Conservation (phyloP, 2,797 vertebrate genomes). For the Falco concolor region DNA sequence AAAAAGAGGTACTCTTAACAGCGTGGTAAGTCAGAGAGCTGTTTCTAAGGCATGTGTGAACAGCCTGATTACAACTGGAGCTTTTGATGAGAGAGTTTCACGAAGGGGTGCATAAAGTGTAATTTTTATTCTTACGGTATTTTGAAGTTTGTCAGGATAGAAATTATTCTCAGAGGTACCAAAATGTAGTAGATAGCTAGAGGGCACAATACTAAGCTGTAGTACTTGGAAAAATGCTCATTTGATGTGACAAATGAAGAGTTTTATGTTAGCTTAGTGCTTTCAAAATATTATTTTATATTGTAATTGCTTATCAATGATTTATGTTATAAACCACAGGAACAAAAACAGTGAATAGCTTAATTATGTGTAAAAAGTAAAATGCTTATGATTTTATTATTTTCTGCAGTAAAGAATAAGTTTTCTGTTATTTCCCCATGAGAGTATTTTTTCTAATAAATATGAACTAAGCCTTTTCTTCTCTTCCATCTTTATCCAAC, state of each 20-base stretch:
- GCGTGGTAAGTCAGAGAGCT: not conserved
- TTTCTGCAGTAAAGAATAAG: not conserved
- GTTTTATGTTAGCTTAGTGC: not conserved
- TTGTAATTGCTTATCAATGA: not conserved
- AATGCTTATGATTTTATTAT: not conserved
- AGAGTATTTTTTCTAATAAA: not conserved
- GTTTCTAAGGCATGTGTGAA: not conserved
- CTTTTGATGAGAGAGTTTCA: not conserved
- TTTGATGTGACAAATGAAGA: slow-evolving; percentile 7
- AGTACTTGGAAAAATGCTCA: slow-evolving; percentile 1
- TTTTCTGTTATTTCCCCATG: not conserved
- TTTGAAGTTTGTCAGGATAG: not conserved
- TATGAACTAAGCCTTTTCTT: not conserved
- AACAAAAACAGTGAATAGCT: not conserved
- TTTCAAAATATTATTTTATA: not conserved
- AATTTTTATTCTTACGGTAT: not conserved
- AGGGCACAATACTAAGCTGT: not conserved
- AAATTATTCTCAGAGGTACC: not conserved
- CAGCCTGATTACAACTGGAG: not conserved
- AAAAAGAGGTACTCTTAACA: not conserved
- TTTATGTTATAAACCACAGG: not conserved
- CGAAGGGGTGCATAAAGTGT: not conserved
- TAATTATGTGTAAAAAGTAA: slow-evolving; percentile 2
- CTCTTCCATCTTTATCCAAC: not conserved
- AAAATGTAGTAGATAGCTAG: not conserved